Percentiles rank a stretch among this genome's conserved stretches.
Conservation (phyloP, 2,888 invertebrate genomes). For the Mythimna albipuncta region DNA sequence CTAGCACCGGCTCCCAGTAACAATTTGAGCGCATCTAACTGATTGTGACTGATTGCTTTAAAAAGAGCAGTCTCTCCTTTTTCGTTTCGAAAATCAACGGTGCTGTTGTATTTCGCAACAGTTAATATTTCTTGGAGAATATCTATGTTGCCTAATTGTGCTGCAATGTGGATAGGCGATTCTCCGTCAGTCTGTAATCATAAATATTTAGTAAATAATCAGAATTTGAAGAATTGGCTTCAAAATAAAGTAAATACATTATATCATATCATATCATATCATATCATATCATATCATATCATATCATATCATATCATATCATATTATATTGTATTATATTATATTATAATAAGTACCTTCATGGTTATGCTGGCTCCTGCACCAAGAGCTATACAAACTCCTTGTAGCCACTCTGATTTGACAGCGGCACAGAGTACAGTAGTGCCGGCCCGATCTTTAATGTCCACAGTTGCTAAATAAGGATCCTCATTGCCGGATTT, state of each 20-base stretch:
- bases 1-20: slow-evolving; percentile 80
- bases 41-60: slow-evolving; percentile 78
- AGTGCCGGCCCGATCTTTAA: slow-evolving; percentile 51
- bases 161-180: slow-evolving; percentile 84
- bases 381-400: slow-evolving; percentile 84
- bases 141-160: slow-evolving; percentile 79
- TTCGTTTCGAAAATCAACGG: slow-evolving; percentile 74
- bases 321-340: not conserved
- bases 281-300: too few species aligned
- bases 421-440: slow-evolving; percentile 85
- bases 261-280: too few species aligned
- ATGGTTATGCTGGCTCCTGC: slow-evolving; percentile 84
- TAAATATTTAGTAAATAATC: not conserved
- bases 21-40: slow-evolving; percentile 77
- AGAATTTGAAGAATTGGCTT: not conserved
- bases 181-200: slow-evolving; percentile 57
- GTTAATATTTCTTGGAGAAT: slow-evolving; percentile 83
- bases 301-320: too few species aligned
- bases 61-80: slow-evolving; percentile 83
- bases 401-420: slow-evolving; percentile 80
- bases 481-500: slow-evolving; percentile 30
- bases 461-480: slow-evolving; percentile 47
- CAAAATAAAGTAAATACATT: not conserved
- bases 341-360: slow-evolving; percentile 48
- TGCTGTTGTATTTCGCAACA: slow-evolving; percentile 65